Percentiles rank a stretch among this genome's conserved stretches.
Conservation (phyloP, 92 coral and sea anemone species). For the Zoanthus solanderi region DNA sequence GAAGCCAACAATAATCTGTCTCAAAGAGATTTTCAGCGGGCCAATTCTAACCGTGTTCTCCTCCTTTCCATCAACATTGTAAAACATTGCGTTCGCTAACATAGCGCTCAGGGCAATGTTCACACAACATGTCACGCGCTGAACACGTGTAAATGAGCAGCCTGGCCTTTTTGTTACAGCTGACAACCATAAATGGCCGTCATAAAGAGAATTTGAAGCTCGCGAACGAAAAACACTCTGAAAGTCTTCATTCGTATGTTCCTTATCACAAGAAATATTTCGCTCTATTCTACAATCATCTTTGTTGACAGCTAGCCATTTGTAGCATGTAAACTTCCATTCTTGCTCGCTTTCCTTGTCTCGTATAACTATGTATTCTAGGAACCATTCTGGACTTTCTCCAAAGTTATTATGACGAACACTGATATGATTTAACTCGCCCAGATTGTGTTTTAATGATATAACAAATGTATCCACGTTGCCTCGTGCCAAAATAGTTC, state of each 20-base stretch:
- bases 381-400: constrained; percentile 67
- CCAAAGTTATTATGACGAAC: constrained; percentile 68
- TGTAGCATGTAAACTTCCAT: constrained; percentile 59
- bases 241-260: constrained; percentile 15
- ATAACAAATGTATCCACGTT: constrained; percentile 49
- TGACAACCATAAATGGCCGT: constrained; percentile 75
- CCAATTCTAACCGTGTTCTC: constrained; percentile 61
- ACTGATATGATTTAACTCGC: constrained; percentile 38
- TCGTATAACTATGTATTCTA: constrained; percentile 44
- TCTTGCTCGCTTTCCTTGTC: constrained; percentile 41
- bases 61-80: constrained; percentile 53
- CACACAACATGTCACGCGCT: constrained; percentile 73
- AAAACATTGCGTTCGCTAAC: constrained; percentile 77
- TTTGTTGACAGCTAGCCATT: constrained; percentile 71
- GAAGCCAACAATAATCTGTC: constrained; percentile 67
- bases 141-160: constrained; percentile 70
- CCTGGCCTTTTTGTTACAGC: constrained; percentile 61
- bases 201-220: constrained; percentile 57
- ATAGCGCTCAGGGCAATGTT: constrained; percentile 62
- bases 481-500: constrained; percentile 54
- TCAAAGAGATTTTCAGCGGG: constrained; percentile 58
- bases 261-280: constrained; percentile 50
- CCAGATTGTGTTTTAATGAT: constrained; percentile 37
- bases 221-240: constrained; percentile 44
- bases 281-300: constrained; percentile 60